Percentiles rank a stretch among this genome's conserved stretches.
phyloP scores from a whole-genome alignment of 2,888 invertebrate genomes.

The Digitonthophagus gazella region DNA sequence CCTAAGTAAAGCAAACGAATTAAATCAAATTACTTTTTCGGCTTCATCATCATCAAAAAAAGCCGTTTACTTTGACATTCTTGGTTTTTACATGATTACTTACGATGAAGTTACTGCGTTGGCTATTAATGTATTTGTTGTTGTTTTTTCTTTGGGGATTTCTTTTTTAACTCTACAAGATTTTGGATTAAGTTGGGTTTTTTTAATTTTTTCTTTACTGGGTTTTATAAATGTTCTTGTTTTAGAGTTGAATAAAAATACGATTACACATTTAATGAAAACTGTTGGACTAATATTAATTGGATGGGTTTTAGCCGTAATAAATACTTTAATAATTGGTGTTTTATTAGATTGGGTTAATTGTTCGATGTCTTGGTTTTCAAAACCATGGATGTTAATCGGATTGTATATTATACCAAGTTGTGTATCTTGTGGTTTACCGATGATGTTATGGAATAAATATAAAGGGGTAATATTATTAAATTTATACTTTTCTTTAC shows the following conservation, averaged over 20 bases:
- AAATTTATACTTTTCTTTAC: not conserved
- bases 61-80: constrained; percentile 40
- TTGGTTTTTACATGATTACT: constrained; percentile 39
- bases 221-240: not conserved
- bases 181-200: constrained; percentile 34
- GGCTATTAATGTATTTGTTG: constrained; percentile 29
- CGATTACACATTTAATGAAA: constrained; percentile 13
- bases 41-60: constrained; percentile 30
- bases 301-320: constrained; percentile 39
- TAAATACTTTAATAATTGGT: constrained; percentile 43
- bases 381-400: constrained; percentile 39
- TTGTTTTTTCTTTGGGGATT: constrained; percentile 32
- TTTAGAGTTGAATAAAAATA: constrained; percentile 15
- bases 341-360: constrained; percentile 42
- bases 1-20: constrained; percentile 44
- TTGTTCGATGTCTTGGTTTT: constrained; percentile 43
- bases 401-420: constrained; percentile 35
- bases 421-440: constrained; percentile 13
- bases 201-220: not conserved
- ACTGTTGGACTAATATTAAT: constrained; percentile 23
- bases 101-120: constrained; percentile 33
- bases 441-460: constrained; percentile 19
- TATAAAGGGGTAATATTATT: constrained; percentile 19
- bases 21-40: constrained; percentile 30
- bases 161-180: constrained; percentile 31